Percentiles rank a stretch among this genome's conserved stretches.
Evolutionary conservation across 2,797 vertebrate genomes (phyloP).

Genomic region (Urocyon cinereoargenteus): DNA sequence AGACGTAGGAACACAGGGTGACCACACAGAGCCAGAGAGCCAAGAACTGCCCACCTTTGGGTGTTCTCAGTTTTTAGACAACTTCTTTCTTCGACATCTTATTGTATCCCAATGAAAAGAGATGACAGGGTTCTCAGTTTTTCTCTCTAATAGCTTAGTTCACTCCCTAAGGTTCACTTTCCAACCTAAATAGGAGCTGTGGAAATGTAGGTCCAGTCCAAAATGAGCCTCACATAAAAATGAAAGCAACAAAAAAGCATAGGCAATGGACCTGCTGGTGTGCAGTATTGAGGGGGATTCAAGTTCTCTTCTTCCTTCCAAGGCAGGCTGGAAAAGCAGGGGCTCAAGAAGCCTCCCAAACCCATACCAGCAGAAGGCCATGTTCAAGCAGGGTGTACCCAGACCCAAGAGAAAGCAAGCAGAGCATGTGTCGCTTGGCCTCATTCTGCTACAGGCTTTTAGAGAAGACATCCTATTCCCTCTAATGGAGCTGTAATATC

Average conservation of each 20-base stretch:
- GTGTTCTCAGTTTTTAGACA: background rate
- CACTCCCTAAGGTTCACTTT: background rate
- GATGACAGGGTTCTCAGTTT: background rate
- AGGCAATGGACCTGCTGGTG: background rate
- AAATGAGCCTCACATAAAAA: background rate
- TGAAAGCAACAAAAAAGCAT: background rate
- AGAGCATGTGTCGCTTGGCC: accelerated
- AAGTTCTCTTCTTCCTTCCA: background rate
- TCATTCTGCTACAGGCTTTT: background rate
- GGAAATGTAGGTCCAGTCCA: background rate
- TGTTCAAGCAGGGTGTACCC: background rate
- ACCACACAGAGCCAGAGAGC: background rate
- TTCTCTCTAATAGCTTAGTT: background rate
- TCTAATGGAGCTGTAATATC: background rate
- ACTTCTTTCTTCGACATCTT: background rate
- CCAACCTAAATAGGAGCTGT: background rate
- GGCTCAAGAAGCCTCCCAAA: background rate
- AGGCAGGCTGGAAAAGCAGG: background rate
- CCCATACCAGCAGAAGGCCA: background rate
- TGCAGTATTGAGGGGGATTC: background rate
- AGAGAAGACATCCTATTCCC: background rate
- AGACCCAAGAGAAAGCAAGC: background rate
- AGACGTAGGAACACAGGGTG: background rate
- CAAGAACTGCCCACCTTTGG: background rate
- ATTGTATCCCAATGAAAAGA: background rate